A percentile compares a stretch with the other conserved stretches of the same genome.
phyloP scores from a whole-genome alignment of 2,113 vertebrate genomes.

The Myanophis thanlyinensis region DNA sequence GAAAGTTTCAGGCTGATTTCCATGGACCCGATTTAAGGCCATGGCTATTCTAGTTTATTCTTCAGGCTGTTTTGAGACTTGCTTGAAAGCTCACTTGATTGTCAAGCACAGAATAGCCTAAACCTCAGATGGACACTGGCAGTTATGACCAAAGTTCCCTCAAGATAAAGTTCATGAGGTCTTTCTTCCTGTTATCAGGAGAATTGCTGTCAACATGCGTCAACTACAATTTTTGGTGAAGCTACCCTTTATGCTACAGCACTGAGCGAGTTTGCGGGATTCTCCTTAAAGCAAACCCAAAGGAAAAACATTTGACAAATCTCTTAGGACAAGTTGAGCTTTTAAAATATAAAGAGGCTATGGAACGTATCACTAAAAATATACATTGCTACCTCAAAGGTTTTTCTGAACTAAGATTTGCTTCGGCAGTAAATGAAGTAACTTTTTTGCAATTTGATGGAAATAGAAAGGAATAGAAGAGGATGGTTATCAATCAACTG shows the following conservation, averaged over 20 bases:
- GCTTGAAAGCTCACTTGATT: neutral
- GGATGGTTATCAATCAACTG: neutral
- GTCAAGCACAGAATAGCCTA: neutral
- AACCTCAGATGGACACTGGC: neutral
- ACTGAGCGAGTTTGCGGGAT: neutral
- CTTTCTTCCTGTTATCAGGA: neutral
- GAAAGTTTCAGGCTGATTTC: neutral
- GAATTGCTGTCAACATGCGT: conserved; percentile 17
- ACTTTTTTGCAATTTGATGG: neutral
- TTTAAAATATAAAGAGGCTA: neutral
- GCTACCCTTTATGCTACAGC: neutral
- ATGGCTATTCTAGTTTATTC: neutral
- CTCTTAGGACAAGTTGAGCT: neutral
- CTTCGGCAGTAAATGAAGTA: neutral
- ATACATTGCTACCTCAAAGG: neutral
- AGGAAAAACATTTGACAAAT: conserved; percentile 14
- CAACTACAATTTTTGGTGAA: neutral
- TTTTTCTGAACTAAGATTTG: neutral
- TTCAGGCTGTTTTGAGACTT: neutral
- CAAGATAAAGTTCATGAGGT: neutral
- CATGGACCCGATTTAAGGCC: neutral
- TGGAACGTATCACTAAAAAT: neutral
- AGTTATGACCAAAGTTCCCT: neutral
- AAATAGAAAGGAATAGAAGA: neutral
- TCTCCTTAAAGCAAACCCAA: neutral